Percentiles rank a stretch among this genome's conserved stretches.
Conservation (phyloP, 2,797 vertebrate species). For the Pristis pectinata region DNA sequence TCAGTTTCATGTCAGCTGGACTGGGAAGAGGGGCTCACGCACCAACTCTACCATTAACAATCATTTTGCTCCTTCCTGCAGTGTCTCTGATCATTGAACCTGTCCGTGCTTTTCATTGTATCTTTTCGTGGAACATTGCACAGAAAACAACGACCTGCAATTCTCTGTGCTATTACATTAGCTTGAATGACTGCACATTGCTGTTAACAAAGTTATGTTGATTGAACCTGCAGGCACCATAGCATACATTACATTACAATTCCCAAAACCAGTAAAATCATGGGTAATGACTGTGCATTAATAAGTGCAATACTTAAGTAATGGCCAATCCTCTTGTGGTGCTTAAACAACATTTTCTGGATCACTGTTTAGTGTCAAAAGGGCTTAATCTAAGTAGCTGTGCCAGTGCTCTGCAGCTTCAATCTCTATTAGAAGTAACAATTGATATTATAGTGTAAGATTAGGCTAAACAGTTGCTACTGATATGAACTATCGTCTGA, state of each 20-base stretch:
- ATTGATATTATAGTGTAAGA: neutral
- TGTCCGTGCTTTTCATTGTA: neutral
- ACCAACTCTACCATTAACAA: neutral
- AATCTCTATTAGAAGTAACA: neutral
- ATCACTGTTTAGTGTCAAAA: neutral
- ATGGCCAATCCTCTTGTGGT: neutral
- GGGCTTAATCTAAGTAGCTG: neutral
- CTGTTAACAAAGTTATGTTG: neutral
- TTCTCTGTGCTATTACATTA: neutral
- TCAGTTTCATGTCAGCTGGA: neutral
- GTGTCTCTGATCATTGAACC: neutral
- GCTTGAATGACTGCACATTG: neutral
- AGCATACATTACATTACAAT: neutral
- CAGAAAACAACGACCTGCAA: neutral
- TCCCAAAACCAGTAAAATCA: neutral
- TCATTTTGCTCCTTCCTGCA: neutral
- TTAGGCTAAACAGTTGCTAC: no score
- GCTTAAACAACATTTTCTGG: neutral
- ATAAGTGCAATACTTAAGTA: neutral
- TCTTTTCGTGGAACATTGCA: neutral
- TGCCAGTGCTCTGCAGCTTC: neutral
- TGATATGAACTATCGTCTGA: neutral
- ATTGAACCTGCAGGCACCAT: neutral
- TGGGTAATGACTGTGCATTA: neutral
- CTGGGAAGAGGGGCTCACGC: neutral